Conservation (phyloP, 2,797 vertebrate species). For the Knipowitschia caucasica region DNA sequence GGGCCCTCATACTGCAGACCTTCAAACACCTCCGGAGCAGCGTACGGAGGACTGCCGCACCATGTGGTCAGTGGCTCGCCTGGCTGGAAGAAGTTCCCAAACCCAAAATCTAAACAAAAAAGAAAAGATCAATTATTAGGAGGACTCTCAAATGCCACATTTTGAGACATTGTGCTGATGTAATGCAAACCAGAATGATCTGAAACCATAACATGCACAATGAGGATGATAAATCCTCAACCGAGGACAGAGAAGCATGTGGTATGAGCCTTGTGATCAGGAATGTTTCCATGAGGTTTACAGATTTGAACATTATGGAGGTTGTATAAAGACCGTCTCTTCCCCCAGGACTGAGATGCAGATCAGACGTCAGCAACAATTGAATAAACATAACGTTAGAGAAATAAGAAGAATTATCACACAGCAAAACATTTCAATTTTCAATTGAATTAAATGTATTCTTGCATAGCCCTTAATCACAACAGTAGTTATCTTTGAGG, state of each 20-base stretch:
- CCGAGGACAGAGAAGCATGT: slow-evolving; percentile 9
- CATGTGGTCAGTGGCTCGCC: slow-evolving; percentile 93
- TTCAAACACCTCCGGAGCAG: slow-evolving; percentile 97
- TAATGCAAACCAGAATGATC: not conserved
- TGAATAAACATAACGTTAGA: too few species aligned
- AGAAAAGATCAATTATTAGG: not conserved
- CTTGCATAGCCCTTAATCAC: too few species aligned
- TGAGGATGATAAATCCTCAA: slow-evolving; percentile 4
- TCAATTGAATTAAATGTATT: too few species aligned
- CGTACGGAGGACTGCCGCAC: slow-evolving; percentile 97
- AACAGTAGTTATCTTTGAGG: too few species aligned
- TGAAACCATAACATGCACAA: not conserved
- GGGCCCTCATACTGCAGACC: slow-evolving; percentile 98
- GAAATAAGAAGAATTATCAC: too few species aligned
- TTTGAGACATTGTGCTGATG: not conserved
- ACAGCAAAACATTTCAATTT: too few species aligned
- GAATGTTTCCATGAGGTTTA: slow-evolving; percentile 24
- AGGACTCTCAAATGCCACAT: not conserved
- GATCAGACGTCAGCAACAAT: slow-evolving; percentile 40
- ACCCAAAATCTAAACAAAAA: slow-evolving; percentile 88
- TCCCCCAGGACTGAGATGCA: slow-evolving; percentile 40
- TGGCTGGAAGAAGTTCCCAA: slow-evolving; percentile 96
- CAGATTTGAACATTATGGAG: slow-evolving; percentile 57
- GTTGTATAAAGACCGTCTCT: slow-evolving; percentile 53
- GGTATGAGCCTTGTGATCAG: slow-evolving; percentile 7